Evolutionary conservation across 2,888 invertebrate genomes (phyloP), one percentile per base, ranked within the genome.

Genomic region (Azorinus chamasolen): DNA sequence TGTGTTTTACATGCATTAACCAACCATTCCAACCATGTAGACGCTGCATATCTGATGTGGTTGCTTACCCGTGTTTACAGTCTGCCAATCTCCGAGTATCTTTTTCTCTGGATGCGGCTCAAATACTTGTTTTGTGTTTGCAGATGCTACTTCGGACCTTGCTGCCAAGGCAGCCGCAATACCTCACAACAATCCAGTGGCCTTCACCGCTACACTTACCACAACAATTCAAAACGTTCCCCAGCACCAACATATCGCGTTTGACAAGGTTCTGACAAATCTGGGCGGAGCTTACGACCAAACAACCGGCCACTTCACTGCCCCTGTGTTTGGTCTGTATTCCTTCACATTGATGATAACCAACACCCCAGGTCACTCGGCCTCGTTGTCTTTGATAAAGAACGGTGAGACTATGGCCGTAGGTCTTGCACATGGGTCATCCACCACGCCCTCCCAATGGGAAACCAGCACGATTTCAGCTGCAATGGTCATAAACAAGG

Each of bases 281-380:
- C 32, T 71, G 3, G 71, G 76, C 8, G 66, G 58, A 16, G 66
- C 66, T 10, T 77, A 77, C 37, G 63, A 43, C 32, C 8, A 39
- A 5, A 25, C 39, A 0, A 61, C 20, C 39, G 76, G 76, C 25
- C 66, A 66, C 22, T 71, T 77, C 32, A 58, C 51, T 5, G 66
- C 76, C 1, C 71, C 76, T 5, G 58, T 66, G 12, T 63, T 62
- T 24, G 76, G 76, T n/a, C 45, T 66, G n/a, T 77, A 77, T 48
- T 66, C 68, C 12, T 77, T 77, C 46, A 63, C 63, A 18, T 18
- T 77, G 27, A 72, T 63, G 37, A 64, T 48, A 5, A 77, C 77
- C 12, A 77, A 77, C 51, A 58, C 27, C 0, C 77, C 59, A 5
- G 58, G 55, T 8, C 68, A 77, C 46, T 72, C 77, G 0, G 55